These are phyloP conservation scores for Melanitta fusca DNA, from an alignment of 2,797 vertebrate genomes.

Conservation along the genomic window DNA sequence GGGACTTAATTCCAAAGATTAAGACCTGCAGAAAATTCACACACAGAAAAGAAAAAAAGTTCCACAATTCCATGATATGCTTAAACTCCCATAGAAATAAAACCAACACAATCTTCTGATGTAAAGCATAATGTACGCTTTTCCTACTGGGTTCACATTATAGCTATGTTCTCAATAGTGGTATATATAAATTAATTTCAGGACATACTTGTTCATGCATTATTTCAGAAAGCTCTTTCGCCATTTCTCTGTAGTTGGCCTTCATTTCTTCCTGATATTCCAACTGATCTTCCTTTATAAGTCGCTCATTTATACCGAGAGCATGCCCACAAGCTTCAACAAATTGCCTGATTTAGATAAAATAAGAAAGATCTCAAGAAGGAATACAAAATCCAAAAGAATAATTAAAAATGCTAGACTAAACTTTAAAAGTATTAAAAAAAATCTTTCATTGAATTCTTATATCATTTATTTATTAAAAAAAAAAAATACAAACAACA, in stretches of 20 bases:
- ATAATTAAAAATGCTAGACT: background rate
- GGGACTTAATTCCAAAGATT: too few relatives aligned
- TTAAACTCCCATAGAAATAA: background rate
- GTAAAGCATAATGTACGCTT: background rate
- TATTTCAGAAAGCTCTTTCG: constrained; percentile 92
- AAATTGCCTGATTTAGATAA: constrained; percentile 86
- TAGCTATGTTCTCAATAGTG: background rate
- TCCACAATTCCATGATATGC: background rate
- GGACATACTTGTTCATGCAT: constrained; percentile 92
- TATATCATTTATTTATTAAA: background rate
- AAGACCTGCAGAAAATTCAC: background rate
- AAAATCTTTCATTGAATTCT: background rate
- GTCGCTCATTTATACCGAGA: constrained; percentile 89
- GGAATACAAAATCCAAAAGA: background rate
- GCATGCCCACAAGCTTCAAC: constrained; percentile 94
- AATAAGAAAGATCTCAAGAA: background rate
- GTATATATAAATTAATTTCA: background rate
- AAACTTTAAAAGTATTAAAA: background rate
- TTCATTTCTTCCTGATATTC: constrained; percentile 99
- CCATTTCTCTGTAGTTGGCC: constrained; percentile 93
- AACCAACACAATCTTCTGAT: background rate
- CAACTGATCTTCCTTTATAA: constrained; percentile 96
- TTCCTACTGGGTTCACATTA: background rate
- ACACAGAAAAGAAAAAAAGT: background rate
- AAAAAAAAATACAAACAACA: background rate